Conservation (phyloP, 2,888 invertebrate genomes). For the Ennomos quercinarius region DNA sequence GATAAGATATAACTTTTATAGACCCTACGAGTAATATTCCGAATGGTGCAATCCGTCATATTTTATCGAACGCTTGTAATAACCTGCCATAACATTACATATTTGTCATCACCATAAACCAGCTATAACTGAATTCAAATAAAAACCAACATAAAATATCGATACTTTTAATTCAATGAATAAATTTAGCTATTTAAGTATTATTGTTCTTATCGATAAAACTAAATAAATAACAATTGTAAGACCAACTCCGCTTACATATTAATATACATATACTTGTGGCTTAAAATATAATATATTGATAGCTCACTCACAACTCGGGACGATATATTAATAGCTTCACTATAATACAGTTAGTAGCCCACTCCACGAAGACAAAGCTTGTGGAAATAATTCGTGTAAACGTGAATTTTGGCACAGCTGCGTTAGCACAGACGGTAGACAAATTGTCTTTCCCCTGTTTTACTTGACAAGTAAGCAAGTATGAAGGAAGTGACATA, state of each 20-base stretch:
- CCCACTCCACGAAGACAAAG: too few relatives aligned
- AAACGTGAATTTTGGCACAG: too few relatives aligned
- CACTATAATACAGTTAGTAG: too few relatives aligned
- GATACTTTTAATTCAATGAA: slow-evolving; percentile 26
- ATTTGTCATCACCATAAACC: background rate
- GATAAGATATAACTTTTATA: slow-evolving; percentile 22
- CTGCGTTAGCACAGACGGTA: too few relatives aligned
- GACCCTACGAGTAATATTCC: slow-evolving; percentile 7
- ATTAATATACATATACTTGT: slow-evolving; percentile 13
- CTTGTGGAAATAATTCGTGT: too few relatives aligned
- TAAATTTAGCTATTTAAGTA: slow-evolving; percentile 34
- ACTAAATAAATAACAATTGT: slow-evolving; percentile 34
- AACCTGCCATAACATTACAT: background rate
- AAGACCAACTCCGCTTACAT: slow-evolving; percentile 28
- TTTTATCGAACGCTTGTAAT: slow-evolving; percentile 2
- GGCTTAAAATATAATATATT: slow-evolving; percentile 24
- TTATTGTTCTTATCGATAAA: slow-evolving; percentile 25
- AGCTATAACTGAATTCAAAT: slow-evolving; percentile 12
- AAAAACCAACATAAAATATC: slow-evolving; percentile 20
- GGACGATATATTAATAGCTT: slow-evolving; percentile 9
- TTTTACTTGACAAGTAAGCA: too few relatives aligned
- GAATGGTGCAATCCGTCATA: slow-evolving; percentile 7
- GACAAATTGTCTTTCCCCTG: too few relatives aligned
- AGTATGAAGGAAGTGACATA: too few relatives aligned
- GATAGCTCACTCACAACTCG: slow-evolving; percentile 34